Evolutionary conservation across 2,888 invertebrate species (phyloP).

Genomic region (Crepidodera aurea): DNA sequence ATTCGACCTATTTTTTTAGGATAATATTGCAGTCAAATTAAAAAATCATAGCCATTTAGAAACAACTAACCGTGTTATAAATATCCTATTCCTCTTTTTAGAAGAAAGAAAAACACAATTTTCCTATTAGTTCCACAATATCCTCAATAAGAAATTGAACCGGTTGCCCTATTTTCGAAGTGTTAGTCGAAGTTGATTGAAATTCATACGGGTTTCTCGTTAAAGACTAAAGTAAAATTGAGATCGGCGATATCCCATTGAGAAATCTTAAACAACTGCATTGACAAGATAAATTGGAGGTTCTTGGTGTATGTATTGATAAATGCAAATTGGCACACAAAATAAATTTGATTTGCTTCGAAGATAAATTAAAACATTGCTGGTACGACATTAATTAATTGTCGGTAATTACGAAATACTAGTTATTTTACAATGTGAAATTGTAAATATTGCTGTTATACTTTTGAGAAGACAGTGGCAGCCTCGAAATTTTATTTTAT

Average conservation of each 20-base stretch:
- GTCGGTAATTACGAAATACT: conserved; percentile 14
- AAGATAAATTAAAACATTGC: conserved; percentile 18
- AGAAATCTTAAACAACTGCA: neutral
- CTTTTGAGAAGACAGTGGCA: neutral
- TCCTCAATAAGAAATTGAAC: neutral
- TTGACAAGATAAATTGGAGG: neutral
- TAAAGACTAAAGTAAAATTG: neutral
- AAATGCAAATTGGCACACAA: conserved; percentile 19
- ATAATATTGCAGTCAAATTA: too few relatives aligned
- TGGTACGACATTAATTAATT: conserved; percentile 17
- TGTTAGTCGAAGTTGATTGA: neutral
- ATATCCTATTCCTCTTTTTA: too few relatives aligned
- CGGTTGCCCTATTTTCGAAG: neutral
- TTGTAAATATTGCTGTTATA: neutral
- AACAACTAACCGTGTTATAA: too few relatives aligned
- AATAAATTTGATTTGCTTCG: conserved; percentile 19
- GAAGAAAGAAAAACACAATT: too few relatives aligned
- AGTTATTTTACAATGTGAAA: neutral
- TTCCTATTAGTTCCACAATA: too few relatives aligned
- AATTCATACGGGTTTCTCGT: neutral
- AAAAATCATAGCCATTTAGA: too few relatives aligned
- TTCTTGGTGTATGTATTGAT: conserved; percentile 6
- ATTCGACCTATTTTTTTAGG: too few relatives aligned
- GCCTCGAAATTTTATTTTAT: too few relatives aligned
- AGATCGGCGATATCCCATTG: neutral